Evolutionary conservation across 1,140 invertebrate genomes (phyloP).

Genomic region (Halictus rubicundus): DNA sequence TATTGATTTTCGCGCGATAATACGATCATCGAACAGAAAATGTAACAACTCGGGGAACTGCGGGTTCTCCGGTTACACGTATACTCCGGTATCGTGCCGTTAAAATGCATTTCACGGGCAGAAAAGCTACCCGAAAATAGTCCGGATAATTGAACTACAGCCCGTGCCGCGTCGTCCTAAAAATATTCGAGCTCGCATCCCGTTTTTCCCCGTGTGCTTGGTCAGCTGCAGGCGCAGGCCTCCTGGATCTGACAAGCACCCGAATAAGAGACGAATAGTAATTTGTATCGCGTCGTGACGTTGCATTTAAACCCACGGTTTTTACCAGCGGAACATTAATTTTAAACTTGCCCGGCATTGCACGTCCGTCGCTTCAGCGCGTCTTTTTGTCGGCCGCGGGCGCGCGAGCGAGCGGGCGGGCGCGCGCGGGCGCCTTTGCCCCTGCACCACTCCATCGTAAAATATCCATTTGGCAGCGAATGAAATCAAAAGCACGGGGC

Average conservation of each 20-base stretch:
- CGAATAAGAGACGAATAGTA: conserved; percentile 20
- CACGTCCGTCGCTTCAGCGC: neutral
- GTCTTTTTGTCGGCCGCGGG: conserved; percentile 14
- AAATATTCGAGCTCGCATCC: neutral
- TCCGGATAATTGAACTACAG: neutral
- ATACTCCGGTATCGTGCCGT: too few relatives aligned
- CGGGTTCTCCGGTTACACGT: too few relatives aligned
- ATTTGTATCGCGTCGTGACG: conserved; percentile 6
- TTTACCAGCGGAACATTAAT: conserved; percentile 1
- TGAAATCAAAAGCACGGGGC: conserved; percentile 35
- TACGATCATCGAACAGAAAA: too few relatives aligned
- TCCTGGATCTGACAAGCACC: conserved; percentile 17
- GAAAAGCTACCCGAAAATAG: too few relatives aligned
- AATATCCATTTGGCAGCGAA: conserved; percentile 29
- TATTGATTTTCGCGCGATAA: too few relatives aligned
- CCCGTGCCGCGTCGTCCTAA: neutral
- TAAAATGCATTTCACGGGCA: too few relatives aligned
- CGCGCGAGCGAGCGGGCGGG: too few relatives aligned
- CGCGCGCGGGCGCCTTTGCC: too few relatives aligned
- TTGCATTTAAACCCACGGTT: neutral
- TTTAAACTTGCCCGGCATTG: neutral
- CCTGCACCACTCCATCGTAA: neutral
- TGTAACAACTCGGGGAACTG: too few relatives aligned
- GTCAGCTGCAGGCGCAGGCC: neutral
- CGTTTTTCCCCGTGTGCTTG: neutral